A percentile compares a stretch with the other conserved stretches of the same genome.
These are phyloP conservation scores for Mantis religiosa DNA, from an alignment of 2,888 invertebrate species.

Conservation along the genomic window DNA sequence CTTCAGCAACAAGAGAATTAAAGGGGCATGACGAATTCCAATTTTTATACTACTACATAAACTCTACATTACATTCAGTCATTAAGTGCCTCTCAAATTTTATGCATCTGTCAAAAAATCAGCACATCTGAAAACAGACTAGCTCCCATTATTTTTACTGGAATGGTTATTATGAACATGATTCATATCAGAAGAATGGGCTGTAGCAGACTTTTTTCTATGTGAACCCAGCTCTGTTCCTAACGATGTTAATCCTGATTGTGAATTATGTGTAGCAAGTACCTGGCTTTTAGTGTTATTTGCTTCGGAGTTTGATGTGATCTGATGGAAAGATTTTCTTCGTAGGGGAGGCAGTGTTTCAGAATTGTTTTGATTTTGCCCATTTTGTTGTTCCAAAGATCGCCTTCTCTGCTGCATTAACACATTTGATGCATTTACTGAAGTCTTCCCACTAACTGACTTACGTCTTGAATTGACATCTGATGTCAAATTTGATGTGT, in stretches of 20 bases:
- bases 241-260: not conserved
- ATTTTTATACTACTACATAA: not conserved
- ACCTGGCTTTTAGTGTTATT: not conserved
- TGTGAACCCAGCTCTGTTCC: not conserved
- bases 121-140: not conserved
- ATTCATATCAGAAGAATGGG: not conserved
- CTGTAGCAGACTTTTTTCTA: not conserved
- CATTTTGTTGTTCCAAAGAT: constrained; percentile 8
- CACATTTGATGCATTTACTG: not conserved
- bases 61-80: not conserved
- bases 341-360: constrained; percentile 30
- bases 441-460: not conserved
- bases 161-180: constrained; percentile 6
- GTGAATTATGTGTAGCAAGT: not conserved
- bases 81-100: not conserved
- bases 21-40: not conserved
- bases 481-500: not conserved
- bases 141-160: constrained; percentile 5
- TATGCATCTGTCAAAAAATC: not conserved
- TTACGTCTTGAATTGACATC: not conserved
- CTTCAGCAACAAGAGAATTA: not conserved
- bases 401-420: constrained; percentile 4
- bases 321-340: constrained; percentile 30
- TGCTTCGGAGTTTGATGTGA: not conserved
- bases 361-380: not conserved